Evolutionary conservation across 2,888 invertebrate species (phyloP), one percentile per base, ranked within the genome.

Genomic region (Epistrophe eligans): DNA sequence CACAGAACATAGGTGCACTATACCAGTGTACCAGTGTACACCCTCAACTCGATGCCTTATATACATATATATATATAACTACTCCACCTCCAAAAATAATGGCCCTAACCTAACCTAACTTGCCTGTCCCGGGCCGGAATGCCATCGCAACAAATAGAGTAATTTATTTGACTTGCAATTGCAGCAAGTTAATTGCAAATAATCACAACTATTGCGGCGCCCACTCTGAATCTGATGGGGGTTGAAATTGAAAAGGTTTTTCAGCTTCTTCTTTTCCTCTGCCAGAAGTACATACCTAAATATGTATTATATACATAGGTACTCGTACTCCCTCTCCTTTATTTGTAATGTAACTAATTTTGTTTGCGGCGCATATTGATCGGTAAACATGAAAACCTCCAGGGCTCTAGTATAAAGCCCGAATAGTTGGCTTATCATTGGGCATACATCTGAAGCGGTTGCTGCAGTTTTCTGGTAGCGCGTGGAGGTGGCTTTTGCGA

Each of bases 111-210:
- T 17, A 6, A n/a, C 45, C 50, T 4, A 4, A 19, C 9, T 4
- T 10, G 13, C 24, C 17, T 48, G 28, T 24, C 28, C 62, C 58
- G 60, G 79, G 58, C 77, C 73, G 50, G 72, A 85, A 85, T 81
- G 77, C 87, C 74, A 82, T 83, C 82, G 79, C 66, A 82, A 72
- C 82, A 89, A 90, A 89, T 90, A 88, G 88, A 90, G 90, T 90
- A 89, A 90, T 90, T 90, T 90, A 90, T 90, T 89, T 90, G 89
- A 84, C 88, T 88, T 89, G 89, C 89, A 87, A 83, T 79, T 87
- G 87, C 83, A 79, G 79, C 79, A 79, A 83, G 87, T 87, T 87
- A 87, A 87, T 87, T 87, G 83, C 87, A 87, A 87, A 83, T 87
- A 87, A 87, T 87, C 87, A 87, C 87, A 87, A 87, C 87, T 87